phyloP scores from a whole-genome alignment of 2,113 vertebrate genomes.

The Chaetodon trifascialis region DNA sequence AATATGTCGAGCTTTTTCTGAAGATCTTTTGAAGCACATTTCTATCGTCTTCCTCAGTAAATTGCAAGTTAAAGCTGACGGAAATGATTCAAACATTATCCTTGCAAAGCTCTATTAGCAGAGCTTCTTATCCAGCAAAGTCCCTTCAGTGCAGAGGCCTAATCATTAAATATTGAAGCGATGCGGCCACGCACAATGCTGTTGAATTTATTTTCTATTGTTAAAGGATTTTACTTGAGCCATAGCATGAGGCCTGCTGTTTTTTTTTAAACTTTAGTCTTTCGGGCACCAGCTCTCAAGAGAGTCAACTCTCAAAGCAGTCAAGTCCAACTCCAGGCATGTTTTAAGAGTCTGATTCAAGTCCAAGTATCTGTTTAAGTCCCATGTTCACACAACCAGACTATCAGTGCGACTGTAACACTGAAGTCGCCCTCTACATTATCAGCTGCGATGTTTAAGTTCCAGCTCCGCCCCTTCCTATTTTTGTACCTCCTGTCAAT shows the following conservation, averaged over 20 bases:
- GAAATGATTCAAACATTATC: not conserved
- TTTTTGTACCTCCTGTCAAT: constrained; percentile 71
- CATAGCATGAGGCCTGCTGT: not conserved
- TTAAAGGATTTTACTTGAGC: not conserved
- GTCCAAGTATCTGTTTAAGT: constrained; percentile 17
- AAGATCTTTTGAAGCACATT: not conserved
- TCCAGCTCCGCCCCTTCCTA: constrained; percentile 70
- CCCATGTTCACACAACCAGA: not conserved
- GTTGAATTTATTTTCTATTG: not conserved
- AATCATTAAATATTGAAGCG: constrained; percentile 10
- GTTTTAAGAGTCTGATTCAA: not conserved
- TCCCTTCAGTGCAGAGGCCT: not conserved
- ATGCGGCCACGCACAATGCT: not conserved
- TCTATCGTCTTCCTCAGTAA: not conserved
- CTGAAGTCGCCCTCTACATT: constrained; percentile 25
- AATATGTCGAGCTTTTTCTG: not conserved
- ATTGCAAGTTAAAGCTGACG: not conserved
- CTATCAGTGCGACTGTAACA: constrained; percentile 32
- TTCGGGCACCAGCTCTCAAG: not conserved
- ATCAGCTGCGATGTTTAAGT: constrained; percentile 62
- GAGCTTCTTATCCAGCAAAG: not conserved
- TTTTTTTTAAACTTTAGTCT: not conserved
- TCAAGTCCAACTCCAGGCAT: not conserved
- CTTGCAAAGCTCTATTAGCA: not conserved
- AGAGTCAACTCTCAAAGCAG: not conserved